phyloP scores from a whole-genome alignment of 2,888 invertebrate species.

The Beris morrisii region DNA sequence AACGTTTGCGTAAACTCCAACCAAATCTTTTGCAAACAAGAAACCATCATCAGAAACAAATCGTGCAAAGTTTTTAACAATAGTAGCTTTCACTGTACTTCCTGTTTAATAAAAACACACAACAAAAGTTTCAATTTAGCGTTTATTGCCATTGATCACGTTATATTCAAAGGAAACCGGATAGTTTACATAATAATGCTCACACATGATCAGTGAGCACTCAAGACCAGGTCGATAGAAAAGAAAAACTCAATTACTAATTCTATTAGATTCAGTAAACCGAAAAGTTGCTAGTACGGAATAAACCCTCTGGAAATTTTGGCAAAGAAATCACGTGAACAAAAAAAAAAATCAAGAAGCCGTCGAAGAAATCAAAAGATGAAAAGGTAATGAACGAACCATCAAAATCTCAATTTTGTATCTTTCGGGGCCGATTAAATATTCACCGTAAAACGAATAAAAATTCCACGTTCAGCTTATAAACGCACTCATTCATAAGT shows the following conservation, averaged over 20 bases:
- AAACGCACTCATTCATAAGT: conserved; percentile 3
- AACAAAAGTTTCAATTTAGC: conserved; percentile 1
- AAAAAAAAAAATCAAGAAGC: too few species aligned
- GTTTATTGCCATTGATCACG: conserved; percentile 7
- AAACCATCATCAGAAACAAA: too few species aligned
- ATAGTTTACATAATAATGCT: background rate
- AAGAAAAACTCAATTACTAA: too few species aligned
- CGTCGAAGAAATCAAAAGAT: too few species aligned
- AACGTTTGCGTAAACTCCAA: too few species aligned
- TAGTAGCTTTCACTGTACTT: conserved; percentile 2
- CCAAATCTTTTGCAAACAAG: too few species aligned
- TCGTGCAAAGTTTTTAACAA: background rate
- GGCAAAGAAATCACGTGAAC: too few species aligned
- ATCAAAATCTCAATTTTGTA: conserved; percentile 25
- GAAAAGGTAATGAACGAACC: background rate
- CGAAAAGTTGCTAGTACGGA: too few species aligned
- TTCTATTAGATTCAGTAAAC: too few species aligned
- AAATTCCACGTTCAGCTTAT: conserved; percentile 7
- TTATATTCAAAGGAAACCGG: background rate
- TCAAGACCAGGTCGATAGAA: background rate
- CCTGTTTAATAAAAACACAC: background rate
- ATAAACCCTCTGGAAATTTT: too few species aligned
- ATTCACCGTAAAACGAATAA: conserved; percentile 34
- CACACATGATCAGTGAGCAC: background rate
- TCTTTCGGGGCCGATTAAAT: conserved; percentile 33